Conservation (phyloP, 2,113 vertebrate genomes). For the Vidua macroura region DNA sequence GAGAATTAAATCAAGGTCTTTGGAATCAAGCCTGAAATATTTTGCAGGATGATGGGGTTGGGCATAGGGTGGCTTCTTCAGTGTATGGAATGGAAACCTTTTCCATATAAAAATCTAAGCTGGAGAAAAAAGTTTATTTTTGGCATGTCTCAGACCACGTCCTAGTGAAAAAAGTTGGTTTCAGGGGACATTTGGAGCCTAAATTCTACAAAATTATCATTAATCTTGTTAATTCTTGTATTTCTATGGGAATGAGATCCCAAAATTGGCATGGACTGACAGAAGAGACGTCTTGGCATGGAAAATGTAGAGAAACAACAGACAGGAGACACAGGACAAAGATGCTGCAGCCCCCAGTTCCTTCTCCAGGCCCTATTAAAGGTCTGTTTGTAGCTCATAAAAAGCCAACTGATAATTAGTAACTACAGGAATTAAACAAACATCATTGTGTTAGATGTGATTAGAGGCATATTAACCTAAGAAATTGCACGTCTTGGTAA, state of each 20-base stretch:
- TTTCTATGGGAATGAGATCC: background rate
- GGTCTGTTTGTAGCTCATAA: background rate
- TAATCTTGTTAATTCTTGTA: background rate
- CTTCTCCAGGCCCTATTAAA: background rate
- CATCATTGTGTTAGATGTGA: background rate
- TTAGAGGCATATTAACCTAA: background rate
- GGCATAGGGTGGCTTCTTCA: background rate
- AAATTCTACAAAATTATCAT: background rate
- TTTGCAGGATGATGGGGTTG: background rate
- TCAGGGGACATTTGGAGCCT: background rate
- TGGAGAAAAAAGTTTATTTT: background rate
- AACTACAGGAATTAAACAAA: background rate
- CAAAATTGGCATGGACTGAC: fast-evolving
- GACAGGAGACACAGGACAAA: background rate
- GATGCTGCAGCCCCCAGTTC: background rate
- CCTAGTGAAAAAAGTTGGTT: background rate
- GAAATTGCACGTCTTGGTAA: background rate
- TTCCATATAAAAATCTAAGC: background rate
- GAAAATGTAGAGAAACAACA: background rate
- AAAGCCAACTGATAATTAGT: background rate
- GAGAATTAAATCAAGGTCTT: background rate
- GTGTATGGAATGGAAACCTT: fast-evolving
- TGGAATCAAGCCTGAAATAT: background rate
- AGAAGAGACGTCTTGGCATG: background rate
- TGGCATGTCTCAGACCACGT: background rate